Base-by-base conservation (phyloP, 1,140 invertebrate species). In the Arctopsyche grandis region DNA sequence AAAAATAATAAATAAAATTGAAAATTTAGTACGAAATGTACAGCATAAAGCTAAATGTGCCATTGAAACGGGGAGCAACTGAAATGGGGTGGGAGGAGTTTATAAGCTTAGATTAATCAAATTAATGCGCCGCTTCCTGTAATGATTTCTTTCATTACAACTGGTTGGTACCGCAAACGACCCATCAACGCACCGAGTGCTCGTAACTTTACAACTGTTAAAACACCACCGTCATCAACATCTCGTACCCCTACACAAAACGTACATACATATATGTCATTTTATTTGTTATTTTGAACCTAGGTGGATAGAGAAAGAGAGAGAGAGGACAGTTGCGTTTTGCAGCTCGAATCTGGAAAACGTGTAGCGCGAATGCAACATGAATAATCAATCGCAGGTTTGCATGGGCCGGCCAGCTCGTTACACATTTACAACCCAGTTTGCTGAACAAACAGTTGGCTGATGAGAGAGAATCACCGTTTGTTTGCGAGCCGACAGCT, bases 381-480 rank as follows among this genome's bases (percentile, higher is more conserved):
- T 56, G 71, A 56, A 74, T 74, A 52, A 74, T 56, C 71, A 44
- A 70, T 70, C 26, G 26, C 7, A 4, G 14, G 52, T 56, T 74
- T 74, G 43, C 70, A 73, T 7, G 4, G 21, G 21, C 7, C 14
- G 3, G 46, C 14, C 10, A 16, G 44, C 48, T 74, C 48, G 71
- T 74, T 74, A 74, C 44, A 74, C 71, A 56, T 52, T 52, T 74
- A 74, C 71, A 48, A 19, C n/a, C 38, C 21, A 16, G 71, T 74
- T 26, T 56, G 24, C n/a, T 48, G 71, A 29, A 56, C 48, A 74
- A 74, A 74, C 71, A 74, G 16, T 12, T 4, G 22, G 24, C 48
- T 74, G 71, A 74, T 74, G 71, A 74, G 71, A 29, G 19, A 56
- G 24, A 74, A 74, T 74, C 71, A 21, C 52, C 14, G 26, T 70